Conservation (phyloP, 2,113 vertebrate species). For the Rhagologus leucostigma region DNA sequence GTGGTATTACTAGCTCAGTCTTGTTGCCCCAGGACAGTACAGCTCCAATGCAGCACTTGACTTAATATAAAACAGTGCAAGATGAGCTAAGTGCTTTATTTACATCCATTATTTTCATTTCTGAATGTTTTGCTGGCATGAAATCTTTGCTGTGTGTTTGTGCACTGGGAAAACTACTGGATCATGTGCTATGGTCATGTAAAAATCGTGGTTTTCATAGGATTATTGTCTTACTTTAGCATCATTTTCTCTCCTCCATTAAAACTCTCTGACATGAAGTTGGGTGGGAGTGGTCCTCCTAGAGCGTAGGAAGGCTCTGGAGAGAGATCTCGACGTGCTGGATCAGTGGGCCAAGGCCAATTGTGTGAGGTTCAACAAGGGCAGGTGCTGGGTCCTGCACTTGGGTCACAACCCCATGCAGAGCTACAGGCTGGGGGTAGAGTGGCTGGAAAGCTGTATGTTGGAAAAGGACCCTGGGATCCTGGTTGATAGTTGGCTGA, state of each 20-base stretch:
- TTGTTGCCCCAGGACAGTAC: background rate
- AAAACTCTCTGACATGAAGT: background rate
- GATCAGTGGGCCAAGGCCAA: accelerated
- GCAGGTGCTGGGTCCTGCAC: background rate
- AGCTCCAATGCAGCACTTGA: background rate
- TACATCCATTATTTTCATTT: background rate
- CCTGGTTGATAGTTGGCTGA: background rate
- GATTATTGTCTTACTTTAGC: background rate
- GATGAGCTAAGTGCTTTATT: background rate
- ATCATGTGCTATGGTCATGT: background rate
- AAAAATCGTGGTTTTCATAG: background rate
- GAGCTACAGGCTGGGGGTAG: background rate
- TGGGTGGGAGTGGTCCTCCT: background rate
- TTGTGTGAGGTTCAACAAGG: background rate
- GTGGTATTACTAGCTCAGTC: background rate
- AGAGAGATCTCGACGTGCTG: background rate
- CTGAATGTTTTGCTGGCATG: background rate
- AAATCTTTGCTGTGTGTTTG: background rate
- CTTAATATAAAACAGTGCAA: background rate
- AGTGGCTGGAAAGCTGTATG: background rate
- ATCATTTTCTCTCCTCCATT: background rate
- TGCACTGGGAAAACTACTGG: background rate
- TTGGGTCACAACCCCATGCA: background rate
- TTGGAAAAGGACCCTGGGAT: background rate
- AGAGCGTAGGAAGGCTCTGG: background rate